Evolutionary conservation across 1,140 invertebrate species (phyloP).

Genomic region (Ericerus pela): DNA sequence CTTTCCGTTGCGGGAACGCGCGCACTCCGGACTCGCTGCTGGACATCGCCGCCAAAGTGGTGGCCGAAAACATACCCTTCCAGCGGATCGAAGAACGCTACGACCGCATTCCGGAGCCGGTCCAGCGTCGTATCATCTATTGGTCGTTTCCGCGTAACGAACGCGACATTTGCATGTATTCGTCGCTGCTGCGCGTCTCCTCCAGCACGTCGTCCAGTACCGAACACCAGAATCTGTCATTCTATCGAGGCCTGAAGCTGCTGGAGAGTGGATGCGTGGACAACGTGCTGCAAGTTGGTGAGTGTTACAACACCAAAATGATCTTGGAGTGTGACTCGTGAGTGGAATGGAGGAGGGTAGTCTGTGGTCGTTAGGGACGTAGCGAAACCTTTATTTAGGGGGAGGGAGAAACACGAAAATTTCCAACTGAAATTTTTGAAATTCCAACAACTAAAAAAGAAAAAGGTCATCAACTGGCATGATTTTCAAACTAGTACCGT

Average conservation of each 20-base stretch:
- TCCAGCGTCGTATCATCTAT: constrained; percentile 70
- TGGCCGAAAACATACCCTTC: constrained; percentile 69
- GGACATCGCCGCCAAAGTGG: constrained; percentile 66
- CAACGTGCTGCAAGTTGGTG: constrained; percentile 76
- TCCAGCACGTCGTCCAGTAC: constrained; percentile 27
- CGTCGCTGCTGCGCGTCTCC: constrained; percentile 48
- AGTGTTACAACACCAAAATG: no score
- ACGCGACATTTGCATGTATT: constrained; percentile 77
- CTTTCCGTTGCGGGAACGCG: background rate
- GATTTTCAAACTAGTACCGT: no score
- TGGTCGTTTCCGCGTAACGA: constrained; percentile 78
- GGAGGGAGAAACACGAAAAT: no score
- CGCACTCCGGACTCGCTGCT: constrained; percentile 46
- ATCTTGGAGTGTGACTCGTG: no score
- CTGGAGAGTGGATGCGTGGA: constrained; percentile 63
- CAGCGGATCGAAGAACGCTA: constrained; percentile 72
- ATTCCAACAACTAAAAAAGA: no score
- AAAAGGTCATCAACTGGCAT: no score
- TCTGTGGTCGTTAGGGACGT: no score
- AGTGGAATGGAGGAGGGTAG: no score
- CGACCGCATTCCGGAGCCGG: constrained; percentile 71
- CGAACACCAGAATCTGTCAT: constrained; percentile 63
- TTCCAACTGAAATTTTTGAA: no score
- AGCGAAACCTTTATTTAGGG: no score
- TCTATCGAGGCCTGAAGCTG: constrained; percentile 68